Percentiles rank a stretch among this genome's conserved stretches.
These are phyloP conservation scores for Aporophyla lueneburgensis DNA, from an alignment of 2,888 invertebrate species.

Conservation along the genomic window DNA sequence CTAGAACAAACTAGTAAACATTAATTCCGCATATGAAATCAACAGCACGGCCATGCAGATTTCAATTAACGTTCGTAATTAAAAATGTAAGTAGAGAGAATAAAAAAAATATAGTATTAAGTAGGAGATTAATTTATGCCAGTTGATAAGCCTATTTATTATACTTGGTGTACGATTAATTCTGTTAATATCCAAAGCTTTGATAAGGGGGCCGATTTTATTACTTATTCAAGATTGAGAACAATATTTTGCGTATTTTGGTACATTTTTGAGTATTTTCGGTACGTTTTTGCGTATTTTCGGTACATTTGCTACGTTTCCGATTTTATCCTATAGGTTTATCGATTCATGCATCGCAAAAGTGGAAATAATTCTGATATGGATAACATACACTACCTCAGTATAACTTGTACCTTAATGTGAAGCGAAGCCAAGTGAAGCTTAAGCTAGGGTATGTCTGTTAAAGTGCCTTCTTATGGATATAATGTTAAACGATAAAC, in stretches of 20 bases:
- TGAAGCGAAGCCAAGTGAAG: too few species aligned
- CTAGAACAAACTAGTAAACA: conserved; percentile 71
- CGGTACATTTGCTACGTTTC: neutral
- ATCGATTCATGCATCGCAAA: neutral
- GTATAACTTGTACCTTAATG: neutral
- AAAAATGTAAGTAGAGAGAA: conserved; percentile 82
- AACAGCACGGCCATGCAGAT: conserved; percentile 73
- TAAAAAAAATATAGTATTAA: conserved; percentile 85
- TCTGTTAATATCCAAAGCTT: conserved; percentile 77
- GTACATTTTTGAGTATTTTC: conserved; percentile 24
- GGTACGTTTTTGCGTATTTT: conserved; percentile 28
- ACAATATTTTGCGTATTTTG: conserved; percentile 44
- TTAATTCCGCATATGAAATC: conserved; percentile 72
- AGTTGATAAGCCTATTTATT: conserved; percentile 87
- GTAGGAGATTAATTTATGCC: conserved; percentile 86
- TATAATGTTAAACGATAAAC: neutral
- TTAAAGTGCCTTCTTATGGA: neutral
- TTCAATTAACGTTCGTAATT: conserved; percentile 89
- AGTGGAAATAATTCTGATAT: neutral
- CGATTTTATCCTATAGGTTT: too few species aligned
- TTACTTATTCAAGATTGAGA: conserved; percentile 63
- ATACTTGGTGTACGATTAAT: conserved; percentile 85
- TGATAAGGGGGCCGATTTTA: conserved; percentile 75
- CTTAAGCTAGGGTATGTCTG: neutral
- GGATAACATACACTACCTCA: neutral